Evolutionary conservation across 2,113 vertebrate genomes (phyloP).

Genomic region (Channa maculata): DNA sequence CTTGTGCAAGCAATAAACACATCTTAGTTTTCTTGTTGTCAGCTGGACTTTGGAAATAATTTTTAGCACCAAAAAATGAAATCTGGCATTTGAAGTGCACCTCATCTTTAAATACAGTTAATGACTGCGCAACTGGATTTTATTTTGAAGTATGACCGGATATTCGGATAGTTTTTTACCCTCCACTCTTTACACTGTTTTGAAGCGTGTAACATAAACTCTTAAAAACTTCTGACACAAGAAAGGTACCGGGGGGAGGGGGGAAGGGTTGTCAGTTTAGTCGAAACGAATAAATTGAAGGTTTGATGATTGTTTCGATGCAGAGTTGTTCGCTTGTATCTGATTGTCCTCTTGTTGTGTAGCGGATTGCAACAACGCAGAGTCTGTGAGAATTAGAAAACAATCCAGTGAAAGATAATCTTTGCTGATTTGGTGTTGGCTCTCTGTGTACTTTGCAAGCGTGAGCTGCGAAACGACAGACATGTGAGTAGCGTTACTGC

Average conservation of each 20-base stretch:
- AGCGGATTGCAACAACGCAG: not conserved
- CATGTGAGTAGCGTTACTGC: too few species aligned
- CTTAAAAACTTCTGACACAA: conserved; percentile 40
- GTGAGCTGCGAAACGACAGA: too few species aligned
- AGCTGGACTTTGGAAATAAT: not conserved
- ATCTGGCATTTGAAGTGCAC: too few species aligned
- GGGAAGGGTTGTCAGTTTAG: not conserved
- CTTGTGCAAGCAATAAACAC: too few species aligned
- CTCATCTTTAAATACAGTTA: not conserved
- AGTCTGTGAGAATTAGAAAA: not conserved
- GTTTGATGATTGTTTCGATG: too few species aligned
- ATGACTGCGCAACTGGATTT: not conserved
- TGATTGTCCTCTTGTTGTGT: conserved; percentile 2
- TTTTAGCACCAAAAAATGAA: not conserved
- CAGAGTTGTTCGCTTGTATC: not conserved
- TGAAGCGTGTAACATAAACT: conserved; percentile 9
- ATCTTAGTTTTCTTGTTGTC: too few species aligned
- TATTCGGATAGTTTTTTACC: not conserved
- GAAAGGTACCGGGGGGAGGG: conserved; percentile 29
- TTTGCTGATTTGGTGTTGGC: too few species aligned
- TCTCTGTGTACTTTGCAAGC: not conserved
- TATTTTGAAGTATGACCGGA: conserved; percentile 50
- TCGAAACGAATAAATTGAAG: not conserved
- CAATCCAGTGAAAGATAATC: not conserved
- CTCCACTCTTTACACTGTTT: not conserved